phyloP scores from a whole-genome alignment of 23 tunicate genomes.

The Oikopleura albicans region DNA sequence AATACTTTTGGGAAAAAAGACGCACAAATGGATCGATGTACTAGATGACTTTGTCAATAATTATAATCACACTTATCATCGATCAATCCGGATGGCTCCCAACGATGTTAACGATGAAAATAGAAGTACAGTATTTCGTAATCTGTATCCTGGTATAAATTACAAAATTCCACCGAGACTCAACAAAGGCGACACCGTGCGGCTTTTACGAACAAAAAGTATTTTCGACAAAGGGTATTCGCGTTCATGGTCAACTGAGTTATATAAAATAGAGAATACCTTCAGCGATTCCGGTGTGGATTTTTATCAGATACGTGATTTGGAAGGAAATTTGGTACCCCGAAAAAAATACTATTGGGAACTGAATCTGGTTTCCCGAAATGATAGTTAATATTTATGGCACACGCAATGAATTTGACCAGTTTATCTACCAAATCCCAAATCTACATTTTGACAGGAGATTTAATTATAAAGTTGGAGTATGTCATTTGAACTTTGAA shows the following conservation, averaged over 20 bases:
- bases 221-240: neutral
- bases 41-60: neutral
- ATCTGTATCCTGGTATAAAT: neutral
- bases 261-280: neutral
- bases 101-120: neutral
- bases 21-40: neutral
- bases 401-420: neutral
- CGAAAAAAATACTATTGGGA: neutral
- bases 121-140: neutral
- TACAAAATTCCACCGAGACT: neutral
- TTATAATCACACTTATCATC: neutral
- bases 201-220: neutral
- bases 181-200: neutral
- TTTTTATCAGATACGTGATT: neutral
- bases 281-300: neutral
- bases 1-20: neutral
- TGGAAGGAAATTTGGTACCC: neutral
- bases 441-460: neutral
- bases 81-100: neutral
- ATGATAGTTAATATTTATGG: neutral
- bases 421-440: neutral
- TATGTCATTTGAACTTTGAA: neutral
- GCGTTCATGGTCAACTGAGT: neutral
- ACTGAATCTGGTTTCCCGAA: neutral
- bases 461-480: neutral